phyloP scores from a whole-genome alignment of 2,797 vertebrate species.

The Bryconaethiops microstoma region DNA sequence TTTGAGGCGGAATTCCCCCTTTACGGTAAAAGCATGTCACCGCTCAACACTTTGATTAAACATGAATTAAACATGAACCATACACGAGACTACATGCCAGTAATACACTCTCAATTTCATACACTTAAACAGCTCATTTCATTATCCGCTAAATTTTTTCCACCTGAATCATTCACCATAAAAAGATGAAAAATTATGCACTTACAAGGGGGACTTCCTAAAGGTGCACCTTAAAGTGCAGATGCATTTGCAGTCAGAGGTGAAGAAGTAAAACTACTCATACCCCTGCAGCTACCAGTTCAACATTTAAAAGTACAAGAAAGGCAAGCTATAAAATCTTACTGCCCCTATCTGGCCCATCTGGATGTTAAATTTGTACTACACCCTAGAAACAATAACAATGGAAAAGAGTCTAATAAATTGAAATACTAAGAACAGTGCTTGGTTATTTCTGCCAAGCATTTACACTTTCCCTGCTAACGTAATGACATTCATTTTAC shows the following conservation, averaged over 20 bases:
- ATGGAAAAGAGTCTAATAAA: neutral
- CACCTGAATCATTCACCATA: conserved; percentile 3
- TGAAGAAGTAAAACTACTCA: conserved; percentile 1
- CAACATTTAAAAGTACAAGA: conserved; percentile 5
- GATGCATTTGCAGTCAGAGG: conserved; percentile 20
- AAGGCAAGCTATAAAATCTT: conserved; percentile 14
- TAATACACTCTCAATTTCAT: neutral
- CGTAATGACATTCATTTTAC: neutral
- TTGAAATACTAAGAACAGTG: neutral
- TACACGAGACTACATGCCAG: neutral
- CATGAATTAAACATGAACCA: conserved; percentile 14
- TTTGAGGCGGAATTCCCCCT: conserved; percentile 9
- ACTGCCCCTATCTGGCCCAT: neutral
- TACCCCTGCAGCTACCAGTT: conserved; percentile 15
- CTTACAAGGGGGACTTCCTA: conserved; percentile 44
- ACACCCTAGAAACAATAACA: neutral
- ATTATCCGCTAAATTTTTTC: neutral
- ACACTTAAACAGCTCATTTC: neutral
- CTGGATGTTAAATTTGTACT: neutral
- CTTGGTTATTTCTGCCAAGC: neutral
- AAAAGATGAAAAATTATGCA: conserved; percentile 8
- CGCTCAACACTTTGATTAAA: conserved; percentile 4
- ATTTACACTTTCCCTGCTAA: neutral
- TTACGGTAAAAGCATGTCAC: neutral
- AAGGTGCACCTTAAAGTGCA: conserved; percentile 31